Conservation (phyloP, 2,113 vertebrate genomes). For the Lucifuga dentata region DNA sequence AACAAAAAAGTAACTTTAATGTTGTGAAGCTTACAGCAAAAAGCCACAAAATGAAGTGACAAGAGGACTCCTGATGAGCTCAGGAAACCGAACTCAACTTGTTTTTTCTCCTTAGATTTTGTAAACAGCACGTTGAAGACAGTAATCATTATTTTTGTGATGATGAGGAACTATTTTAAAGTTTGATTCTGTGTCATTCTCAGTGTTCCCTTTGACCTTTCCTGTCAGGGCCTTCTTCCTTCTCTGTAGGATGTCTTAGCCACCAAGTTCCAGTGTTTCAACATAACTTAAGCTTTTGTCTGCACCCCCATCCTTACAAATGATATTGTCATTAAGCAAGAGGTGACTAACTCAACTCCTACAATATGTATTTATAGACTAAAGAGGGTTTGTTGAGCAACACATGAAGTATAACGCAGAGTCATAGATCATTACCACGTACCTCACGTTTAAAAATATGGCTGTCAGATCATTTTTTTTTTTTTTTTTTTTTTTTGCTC, state of each 20-base stretch:
- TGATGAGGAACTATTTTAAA: too few relatives aligned
- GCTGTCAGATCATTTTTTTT: too few relatives aligned
- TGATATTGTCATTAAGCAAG: neutral
- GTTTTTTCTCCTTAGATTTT: neutral
- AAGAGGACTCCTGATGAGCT: neutral
- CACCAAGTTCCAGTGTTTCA: constrained; percentile 21
- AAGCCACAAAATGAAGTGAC: neutral
- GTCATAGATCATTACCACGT: neutral
- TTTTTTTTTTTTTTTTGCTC: too few relatives aligned
- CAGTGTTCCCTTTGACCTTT: constrained; percentile 8
- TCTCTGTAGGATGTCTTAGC: neutral
- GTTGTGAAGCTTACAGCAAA: neutral
- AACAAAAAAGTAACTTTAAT: constrained; percentile 16
- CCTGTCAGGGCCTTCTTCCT: neutral
- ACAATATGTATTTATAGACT: constrained; percentile 22
- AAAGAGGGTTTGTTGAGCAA: neutral
- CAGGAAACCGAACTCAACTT: neutral
- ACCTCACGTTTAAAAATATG: too few relatives aligned
- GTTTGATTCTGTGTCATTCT: too few relatives aligned
- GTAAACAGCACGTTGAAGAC: neutral
- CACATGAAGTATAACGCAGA: neutral
- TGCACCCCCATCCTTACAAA: neutral
- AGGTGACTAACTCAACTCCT: constrained; percentile 6
- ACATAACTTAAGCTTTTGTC: neutral
- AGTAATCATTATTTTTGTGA: too few relatives aligned